phyloP scores from a whole-genome alignment of 2,113 vertebrate genomes.

The Callithrix jacchus region DNA sequence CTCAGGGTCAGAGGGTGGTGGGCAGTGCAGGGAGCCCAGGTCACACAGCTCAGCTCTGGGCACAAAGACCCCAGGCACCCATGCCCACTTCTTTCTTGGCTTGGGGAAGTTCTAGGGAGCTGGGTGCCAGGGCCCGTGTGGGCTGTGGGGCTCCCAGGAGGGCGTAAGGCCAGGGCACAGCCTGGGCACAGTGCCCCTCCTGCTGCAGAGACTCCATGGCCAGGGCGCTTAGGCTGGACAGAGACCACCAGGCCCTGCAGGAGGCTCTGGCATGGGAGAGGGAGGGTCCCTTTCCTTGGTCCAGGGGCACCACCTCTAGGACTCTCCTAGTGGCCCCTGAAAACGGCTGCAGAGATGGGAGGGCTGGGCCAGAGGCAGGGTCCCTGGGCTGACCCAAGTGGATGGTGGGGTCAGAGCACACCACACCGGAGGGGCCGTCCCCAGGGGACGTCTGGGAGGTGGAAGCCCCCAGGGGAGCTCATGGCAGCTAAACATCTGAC shows the following conservation, averaged over 20 bases:
- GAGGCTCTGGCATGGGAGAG: not conserved
- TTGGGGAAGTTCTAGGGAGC: not conserved
- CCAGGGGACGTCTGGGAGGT: not conserved
- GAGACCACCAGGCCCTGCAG: not conserved
- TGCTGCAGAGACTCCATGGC: not conserved
- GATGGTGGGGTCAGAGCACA: not conserved
- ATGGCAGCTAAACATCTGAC: not conserved
- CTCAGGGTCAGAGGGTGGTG: too few species aligned
- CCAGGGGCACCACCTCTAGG: too few species aligned
- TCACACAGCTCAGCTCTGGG: not conserved
- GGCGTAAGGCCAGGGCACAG: not conserved
- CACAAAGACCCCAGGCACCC: fast-evolving
- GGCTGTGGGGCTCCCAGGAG: not conserved
- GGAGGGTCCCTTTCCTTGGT: not conserved
- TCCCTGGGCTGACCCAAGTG: not conserved
- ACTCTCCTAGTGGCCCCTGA: not conserved
- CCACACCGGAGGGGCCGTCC: too few species aligned
- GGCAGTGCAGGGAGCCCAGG: fast-evolving
- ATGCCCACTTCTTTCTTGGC: not conserved
- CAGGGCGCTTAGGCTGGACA: not conserved
- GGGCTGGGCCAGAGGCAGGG: not conserved
- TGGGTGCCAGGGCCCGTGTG: not conserved
- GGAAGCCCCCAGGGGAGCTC: not conserved
- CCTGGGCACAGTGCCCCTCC: too few species aligned
- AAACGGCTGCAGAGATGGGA: not conserved